phyloP scores from a whole-genome alignment of 2,888 invertebrate genomes.

The Linnaemya vulpina region DNA sequence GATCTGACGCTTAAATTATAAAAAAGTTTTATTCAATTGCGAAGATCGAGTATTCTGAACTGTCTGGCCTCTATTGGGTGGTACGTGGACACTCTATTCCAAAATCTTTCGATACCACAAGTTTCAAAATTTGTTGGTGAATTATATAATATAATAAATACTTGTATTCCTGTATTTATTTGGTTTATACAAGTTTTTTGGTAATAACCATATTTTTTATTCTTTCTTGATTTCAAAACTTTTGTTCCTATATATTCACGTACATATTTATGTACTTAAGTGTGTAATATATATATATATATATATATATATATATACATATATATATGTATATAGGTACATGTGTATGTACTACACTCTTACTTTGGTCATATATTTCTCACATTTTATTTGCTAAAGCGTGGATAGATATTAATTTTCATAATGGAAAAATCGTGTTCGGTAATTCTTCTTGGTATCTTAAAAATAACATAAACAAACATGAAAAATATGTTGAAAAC shows the following conservation, averaged over 20 bases:
- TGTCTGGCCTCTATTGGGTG: too few species aligned
- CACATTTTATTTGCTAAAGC: slow-evolving; percentile 41
- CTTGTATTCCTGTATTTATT: too few species aligned
- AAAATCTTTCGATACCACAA: too few species aligned
- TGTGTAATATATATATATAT: background rate
- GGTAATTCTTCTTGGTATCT: slow-evolving; percentile 77
- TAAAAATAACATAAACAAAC: slow-evolving; percentile 47
- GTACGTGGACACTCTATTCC: too few species aligned
- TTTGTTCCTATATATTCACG: slow-evolving; percentile 70
- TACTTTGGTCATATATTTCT: slow-evolving; percentile 70
- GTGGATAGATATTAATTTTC: slow-evolving; percentile 78
- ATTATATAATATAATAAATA: too few species aligned
- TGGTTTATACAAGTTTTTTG: too few species aligned
- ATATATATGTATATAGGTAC: background rate
- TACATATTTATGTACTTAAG: slow-evolving; percentile 68
- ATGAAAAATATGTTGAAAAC: slow-evolving; percentile 46
- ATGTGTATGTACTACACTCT: slow-evolving; percentile 2
- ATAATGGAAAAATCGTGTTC: slow-evolving; percentile 82
- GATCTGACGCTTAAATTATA: too few species aligned
- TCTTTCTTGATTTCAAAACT: background rate
- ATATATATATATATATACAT: background rate
- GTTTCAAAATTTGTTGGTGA: too few species aligned
- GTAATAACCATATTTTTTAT: slow-evolving; percentile 75
- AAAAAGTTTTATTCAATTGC: too few species aligned
- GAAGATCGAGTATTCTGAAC: too few species aligned